These are phyloP conservation scores for Teinopalpus imperialis DNA, from an alignment of 2,888 invertebrate genomes.

Conservation along the genomic window DNA sequence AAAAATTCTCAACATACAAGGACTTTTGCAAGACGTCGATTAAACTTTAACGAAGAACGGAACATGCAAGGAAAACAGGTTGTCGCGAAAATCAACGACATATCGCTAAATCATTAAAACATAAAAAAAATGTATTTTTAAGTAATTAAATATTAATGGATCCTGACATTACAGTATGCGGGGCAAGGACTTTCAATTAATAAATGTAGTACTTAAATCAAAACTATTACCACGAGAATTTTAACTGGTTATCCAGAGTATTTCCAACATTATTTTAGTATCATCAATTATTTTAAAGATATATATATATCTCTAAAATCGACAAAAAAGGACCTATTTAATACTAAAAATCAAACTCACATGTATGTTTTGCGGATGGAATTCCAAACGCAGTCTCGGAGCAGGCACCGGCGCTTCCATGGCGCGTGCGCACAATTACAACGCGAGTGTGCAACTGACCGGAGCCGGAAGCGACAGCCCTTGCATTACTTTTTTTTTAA, in stretches of 20 bases:
- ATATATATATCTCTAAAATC: too few species aligned
- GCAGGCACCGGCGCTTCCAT: conserved; percentile 56
- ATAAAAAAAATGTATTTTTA: conserved; percentile 1
- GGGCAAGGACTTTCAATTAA: too few species aligned
- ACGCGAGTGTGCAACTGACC: conserved; percentile 29
- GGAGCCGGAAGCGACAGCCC: conserved; percentile 34
- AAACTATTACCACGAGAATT: too few species aligned
- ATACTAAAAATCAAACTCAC: conserved; percentile 53
- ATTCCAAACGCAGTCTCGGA: conserved; percentile 65
- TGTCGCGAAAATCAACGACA: background rate
- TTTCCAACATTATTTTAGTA: too few species aligned
- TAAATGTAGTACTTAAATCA: too few species aligned
- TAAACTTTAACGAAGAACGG: conserved; percentile 10
- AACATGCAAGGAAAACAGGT: conserved; percentile 7
- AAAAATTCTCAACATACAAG: conserved; percentile 8
- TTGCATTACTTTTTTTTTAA: too few species aligned
- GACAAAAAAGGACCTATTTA: too few species aligned
- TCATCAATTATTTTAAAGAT: too few species aligned
- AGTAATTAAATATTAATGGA: too few species aligned
- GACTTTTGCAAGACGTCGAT: conserved; percentile 5
- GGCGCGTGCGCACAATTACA: conserved; percentile 45
- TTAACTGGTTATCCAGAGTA: too few species aligned
- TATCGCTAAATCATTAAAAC: background rate
- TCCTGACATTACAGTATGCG: too few species aligned
- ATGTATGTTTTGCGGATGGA: conserved; percentile 73